Percentiles rank a stretch among this genome's conserved stretches.
Conservation (phyloP, 1,140 invertebrate genomes). For the Phthorimaea operculella region DNA sequence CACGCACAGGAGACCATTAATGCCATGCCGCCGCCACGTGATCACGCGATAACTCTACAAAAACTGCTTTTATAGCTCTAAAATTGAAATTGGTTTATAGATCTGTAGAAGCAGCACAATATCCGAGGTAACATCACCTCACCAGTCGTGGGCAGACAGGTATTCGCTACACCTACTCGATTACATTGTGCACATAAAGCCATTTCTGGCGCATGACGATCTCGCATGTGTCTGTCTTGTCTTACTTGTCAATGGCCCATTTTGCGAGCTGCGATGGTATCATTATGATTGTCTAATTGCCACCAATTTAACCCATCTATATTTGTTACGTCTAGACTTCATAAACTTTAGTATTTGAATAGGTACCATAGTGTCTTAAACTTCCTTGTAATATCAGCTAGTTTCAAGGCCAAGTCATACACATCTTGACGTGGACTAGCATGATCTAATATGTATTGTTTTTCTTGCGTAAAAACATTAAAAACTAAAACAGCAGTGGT, state of each 20-base stretch:
- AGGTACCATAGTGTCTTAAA: too few relatives aligned
- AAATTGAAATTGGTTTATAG: neutral
- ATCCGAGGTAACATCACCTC: neutral
- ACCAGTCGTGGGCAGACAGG: neutral
- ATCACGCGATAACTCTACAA: neutral
- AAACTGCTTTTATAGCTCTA: neutral
- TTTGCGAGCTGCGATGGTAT: neutral
- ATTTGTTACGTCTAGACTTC: too few relatives aligned
- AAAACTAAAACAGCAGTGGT: slow-evolving; percentile 30
- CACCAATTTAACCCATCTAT: neutral
- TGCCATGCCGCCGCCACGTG: neutral
- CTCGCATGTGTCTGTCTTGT: neutral
- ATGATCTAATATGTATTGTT: slow-evolving; percentile 14
- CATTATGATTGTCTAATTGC: neutral
- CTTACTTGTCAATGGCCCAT: neutral
- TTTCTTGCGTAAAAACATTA: slow-evolving; percentile 32
- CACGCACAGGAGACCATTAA: neutral
- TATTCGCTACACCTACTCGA: neutral
- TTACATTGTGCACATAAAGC: neutral
- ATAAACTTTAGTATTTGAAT: too few relatives aligned
- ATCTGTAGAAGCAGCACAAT: neutral
- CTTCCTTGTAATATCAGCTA: too few relatives aligned
- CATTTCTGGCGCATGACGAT: neutral
- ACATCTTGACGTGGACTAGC: neutral
- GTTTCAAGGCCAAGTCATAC: neutral